A percentile compares a stretch with the other conserved stretches of the same genome.
phyloP scores from a whole-genome alignment of 2,797 vertebrate species.

The Pangasius sanitwongsei region DNA sequence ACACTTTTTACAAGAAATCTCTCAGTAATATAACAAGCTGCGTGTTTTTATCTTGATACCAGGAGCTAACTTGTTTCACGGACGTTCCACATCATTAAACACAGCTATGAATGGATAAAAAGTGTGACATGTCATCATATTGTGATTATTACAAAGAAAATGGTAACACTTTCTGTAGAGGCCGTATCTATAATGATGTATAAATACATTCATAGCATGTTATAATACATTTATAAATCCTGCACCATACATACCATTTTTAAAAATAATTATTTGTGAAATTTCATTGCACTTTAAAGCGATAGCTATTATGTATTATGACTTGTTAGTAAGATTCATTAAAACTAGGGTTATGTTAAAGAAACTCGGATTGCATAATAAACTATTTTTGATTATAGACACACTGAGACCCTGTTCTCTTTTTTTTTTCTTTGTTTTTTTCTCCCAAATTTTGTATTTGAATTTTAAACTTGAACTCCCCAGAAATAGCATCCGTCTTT shows the following conservation, averaged over 20 bases:
- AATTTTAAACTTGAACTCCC: background rate
- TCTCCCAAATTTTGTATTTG: background rate
- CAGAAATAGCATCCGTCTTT: background rate
- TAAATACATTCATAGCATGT: background rate
- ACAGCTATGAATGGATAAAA: background rate
- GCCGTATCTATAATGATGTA: background rate
- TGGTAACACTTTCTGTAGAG: background rate
- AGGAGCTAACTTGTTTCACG: background rate
- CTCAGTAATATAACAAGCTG: background rate
- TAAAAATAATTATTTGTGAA: background rate
- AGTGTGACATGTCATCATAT: background rate
- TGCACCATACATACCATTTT: background rate
- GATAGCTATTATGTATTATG: background rate
- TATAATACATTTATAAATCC: background rate
- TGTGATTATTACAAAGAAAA: too few relatives aligned
- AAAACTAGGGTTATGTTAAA: background rate
- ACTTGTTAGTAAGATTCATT: background rate
- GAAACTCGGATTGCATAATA: background rate
- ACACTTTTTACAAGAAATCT: background rate
- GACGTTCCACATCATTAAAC: too few relatives aligned
- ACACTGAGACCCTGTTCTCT: background rate
- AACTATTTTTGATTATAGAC: background rate
- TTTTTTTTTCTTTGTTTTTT: background rate
- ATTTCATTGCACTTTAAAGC: background rate
- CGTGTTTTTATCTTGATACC: too few relatives aligned